A percentile compares a stretch with the other conserved stretches of the same genome.
phyloP scores from a whole-genome alignment of 35 echinoderm and acorn worm species.

The Patiria miniata region DNA sequence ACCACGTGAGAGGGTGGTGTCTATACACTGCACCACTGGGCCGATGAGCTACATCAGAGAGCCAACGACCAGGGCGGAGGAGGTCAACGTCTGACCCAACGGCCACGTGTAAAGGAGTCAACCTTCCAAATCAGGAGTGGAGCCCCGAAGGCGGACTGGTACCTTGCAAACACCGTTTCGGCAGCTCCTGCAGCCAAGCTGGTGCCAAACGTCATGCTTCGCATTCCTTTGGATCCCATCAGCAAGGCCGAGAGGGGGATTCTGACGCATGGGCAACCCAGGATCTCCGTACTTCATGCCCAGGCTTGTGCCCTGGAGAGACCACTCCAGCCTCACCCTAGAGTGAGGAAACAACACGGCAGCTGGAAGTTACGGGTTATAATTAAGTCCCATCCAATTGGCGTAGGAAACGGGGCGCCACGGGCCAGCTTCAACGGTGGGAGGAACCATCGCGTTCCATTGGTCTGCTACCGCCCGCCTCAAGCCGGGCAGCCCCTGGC shows the following conservation, averaged over 20 bases:
- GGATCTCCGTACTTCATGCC: too few relatives aligned
- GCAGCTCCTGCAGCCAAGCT: constrained; percentile 68
- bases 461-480: constrained; percentile 36
- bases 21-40: too few relatives aligned
- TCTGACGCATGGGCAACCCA: too few relatives aligned
- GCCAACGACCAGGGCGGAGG: background rate
- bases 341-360: background rate
- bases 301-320: too few relatives aligned
- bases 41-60: too few relatives aligned
- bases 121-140: background rate
- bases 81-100: background rate
- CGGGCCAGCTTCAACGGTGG: constrained; percentile 18
- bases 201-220: constrained; percentile 52
- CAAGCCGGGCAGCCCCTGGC: constrained; percentile 63
- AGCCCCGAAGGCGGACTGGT: constrained; percentile 1
- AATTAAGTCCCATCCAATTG: background rate
- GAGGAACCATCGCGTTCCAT: constrained; percentile 33
- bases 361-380: background rate
- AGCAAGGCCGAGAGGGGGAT: background rate
- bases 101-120: too few relatives aligned
- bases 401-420: constrained; percentile 2
- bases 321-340: too few relatives aligned
- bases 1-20: too few relatives aligned
- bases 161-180: background rate
- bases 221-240: background rate